phyloP scores from a whole-genome alignment of 1,140 invertebrate genomes.

The Atta cephalotes region DNA sequence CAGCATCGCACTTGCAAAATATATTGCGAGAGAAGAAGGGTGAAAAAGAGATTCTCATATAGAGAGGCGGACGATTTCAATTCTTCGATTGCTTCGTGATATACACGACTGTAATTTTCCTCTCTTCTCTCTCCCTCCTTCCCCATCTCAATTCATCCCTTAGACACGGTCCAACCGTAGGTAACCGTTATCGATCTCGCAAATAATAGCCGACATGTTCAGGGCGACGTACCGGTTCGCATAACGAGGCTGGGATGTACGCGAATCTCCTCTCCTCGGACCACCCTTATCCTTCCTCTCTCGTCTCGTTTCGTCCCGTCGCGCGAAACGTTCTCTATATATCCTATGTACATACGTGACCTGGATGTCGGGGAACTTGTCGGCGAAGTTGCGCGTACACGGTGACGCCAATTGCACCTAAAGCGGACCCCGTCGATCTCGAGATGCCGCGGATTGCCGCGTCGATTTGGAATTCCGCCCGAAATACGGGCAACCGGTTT shows the following conservation, averaged over 20 bases:
- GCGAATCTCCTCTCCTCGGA: slow-evolving; percentile 13
- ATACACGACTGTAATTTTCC: slow-evolving; percentile 46
- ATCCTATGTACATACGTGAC: slow-evolving; percentile 61
- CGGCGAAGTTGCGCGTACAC: slow-evolving; percentile 57
- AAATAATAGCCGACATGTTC: slow-evolving; percentile 74
- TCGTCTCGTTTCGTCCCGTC: neutral
- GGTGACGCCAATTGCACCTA: slow-evolving; percentile 62
- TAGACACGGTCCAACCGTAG: slow-evolving; percentile 44
- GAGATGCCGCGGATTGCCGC: slow-evolving; percentile 54
- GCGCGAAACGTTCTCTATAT: slow-evolving; percentile 4
- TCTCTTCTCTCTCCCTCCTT: neutral
- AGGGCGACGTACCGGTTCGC: slow-evolving; percentile 65
- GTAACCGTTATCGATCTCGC: slow-evolving; percentile 75
- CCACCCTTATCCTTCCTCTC: slow-evolving; percentile 11
- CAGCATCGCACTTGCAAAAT: neutral
- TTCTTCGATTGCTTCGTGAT: slow-evolving; percentile 15
- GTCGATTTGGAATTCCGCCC: slow-evolving; percentile 62
- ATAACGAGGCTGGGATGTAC: slow-evolving; percentile 71
- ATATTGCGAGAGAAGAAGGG: neutral
- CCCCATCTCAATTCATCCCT: neutral
- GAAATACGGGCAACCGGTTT: slow-evolving; percentile 54
- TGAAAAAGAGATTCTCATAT: neutral
- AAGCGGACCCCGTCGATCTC: slow-evolving; percentile 62
- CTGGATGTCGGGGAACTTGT: slow-evolving; percentile 52
- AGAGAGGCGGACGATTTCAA: neutral